These are phyloP conservation scores for Maniola jurtina DNA, from an alignment of 1,140 invertebrate species.

Conservation along the genomic window DNA sequence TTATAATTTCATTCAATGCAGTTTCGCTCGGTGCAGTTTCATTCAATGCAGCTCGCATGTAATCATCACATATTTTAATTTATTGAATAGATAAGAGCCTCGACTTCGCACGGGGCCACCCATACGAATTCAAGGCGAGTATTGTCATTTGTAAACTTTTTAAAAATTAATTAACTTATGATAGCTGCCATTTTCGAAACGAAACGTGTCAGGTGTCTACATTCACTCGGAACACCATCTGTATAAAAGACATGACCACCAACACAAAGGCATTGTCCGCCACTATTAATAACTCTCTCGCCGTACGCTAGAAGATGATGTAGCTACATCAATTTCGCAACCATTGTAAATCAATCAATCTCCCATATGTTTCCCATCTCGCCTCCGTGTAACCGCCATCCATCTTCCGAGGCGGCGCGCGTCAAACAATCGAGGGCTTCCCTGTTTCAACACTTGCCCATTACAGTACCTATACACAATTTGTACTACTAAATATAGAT, in stretches of 20 bases:
- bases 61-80: too few relatives aligned
- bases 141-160: too few relatives aligned
- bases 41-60: too few relatives aligned
- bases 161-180: too few relatives aligned
- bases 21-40: too few relatives aligned
- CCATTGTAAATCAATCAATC: slow-evolving; percentile 22
- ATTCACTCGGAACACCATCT: not conserved
- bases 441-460: slow-evolving; percentile 55
- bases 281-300: slow-evolving; percentile 15
- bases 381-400: slow-evolving; percentile 34
- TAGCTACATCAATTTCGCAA: slow-evolving; percentile 18
- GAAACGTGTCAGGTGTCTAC: not conserved
- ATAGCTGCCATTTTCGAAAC: too few relatives aligned
- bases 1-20: too few relatives aligned
- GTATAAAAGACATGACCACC: not conserved
- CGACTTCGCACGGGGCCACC: too few relatives aligned
- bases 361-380: slow-evolving; percentile 26
- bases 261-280: slow-evolving; percentile 9
- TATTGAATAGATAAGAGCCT: too few relatives aligned
- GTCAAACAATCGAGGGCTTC: slow-evolving; percentile 48
- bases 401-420: slow-evolving; percentile 42
- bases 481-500: slow-evolving; percentile 26
- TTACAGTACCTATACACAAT: slow-evolving; percentile 43
- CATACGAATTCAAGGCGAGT: too few relatives aligned
- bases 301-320: slow-evolving; percentile 7